Conservation (phyloP, 1,140 invertebrate genomes). For the Drosophila arawakana region DNA sequence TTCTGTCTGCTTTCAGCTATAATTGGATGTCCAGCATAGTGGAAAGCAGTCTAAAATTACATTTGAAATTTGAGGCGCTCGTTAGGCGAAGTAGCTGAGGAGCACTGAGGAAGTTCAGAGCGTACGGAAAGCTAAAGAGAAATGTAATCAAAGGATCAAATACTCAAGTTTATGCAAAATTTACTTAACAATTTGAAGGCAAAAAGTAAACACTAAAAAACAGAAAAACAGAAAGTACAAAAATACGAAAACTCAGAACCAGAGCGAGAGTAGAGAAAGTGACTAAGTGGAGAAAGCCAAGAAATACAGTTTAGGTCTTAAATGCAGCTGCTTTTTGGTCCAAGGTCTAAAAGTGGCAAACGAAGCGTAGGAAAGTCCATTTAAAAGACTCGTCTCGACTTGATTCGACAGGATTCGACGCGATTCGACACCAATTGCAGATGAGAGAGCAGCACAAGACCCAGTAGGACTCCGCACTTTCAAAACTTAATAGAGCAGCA, state of each 20-base stretch:
- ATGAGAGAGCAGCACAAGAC: slow-evolving; percentile 42
- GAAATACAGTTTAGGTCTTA: background rate
- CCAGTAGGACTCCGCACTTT: slow-evolving; percentile 1
- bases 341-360: slow-evolving; percentile 18
- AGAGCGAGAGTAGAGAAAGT: too few species aligned
- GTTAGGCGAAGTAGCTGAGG: background rate
- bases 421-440: slow-evolving; percentile 48
- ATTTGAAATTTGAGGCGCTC: background rate
- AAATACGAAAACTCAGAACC: slow-evolving; percentile 2
- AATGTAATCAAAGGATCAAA: slow-evolving; percentile 13
- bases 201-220: slow-evolving; percentile 4
- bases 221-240: background rate
- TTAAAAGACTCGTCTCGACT: slow-evolving; percentile 9
- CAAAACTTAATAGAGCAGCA: slow-evolving; percentile 48
- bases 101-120: background rate
- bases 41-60: background rate
- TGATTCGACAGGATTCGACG: background rate
- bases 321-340: slow-evolving; percentile 30
- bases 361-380: slow-evolving; percentile 37
- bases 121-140: slow-evolving; percentile 1
- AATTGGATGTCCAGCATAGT: too few species aligned
- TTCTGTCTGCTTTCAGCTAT: too few species aligned
- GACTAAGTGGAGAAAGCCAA: too few species aligned
- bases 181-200: slow-evolving; percentile 32
- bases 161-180: slow-evolving; percentile 34